Percentiles rank a stretch among this genome's conserved stretches.
These are phyloP conservation scores for Sinocyclocheilus maitianheensis DNA, from an alignment of 2,113 vertebrate species.

Conservation along the genomic window DNA sequence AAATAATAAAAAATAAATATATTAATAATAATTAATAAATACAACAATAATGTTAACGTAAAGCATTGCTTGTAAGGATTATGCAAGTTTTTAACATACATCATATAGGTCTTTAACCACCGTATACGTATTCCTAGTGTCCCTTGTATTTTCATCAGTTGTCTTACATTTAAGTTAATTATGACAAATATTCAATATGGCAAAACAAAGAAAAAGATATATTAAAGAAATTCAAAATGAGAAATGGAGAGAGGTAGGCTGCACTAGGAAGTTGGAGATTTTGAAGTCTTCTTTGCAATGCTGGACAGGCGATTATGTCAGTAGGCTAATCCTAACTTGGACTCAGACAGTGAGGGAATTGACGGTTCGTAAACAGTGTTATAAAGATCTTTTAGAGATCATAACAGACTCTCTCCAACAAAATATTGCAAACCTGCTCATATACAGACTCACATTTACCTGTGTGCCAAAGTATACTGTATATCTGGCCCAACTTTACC, in stretches of 20 bases:
- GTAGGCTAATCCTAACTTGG: slow-evolving; percentile 74
- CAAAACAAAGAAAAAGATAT: not conserved
- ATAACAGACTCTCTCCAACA: not conserved
- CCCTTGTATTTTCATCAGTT: not conserved
- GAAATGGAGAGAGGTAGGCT: not conserved
- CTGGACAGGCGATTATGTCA: slow-evolving; percentile 75
- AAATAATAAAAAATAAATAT: too few relatives aligned
- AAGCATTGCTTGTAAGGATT: not conserved
- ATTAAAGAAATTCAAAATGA: slow-evolving; percentile 47
- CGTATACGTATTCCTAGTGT: not conserved
- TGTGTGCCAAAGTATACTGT: not conserved
- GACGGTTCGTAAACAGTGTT: slow-evolving; percentile 54
- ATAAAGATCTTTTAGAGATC: slow-evolving; percentile 53
- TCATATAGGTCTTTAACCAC: too few relatives aligned
- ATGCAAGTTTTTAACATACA: too few relatives aligned
- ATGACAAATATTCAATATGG: not conserved
- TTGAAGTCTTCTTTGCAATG: slow-evolving; percentile 75
- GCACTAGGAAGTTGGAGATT: slow-evolving; percentile 61
- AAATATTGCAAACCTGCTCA: slow-evolving; percentile 22
- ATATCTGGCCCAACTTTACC: not conserved
- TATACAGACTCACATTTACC: slow-evolving; percentile 17
- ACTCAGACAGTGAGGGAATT: slow-evolving; percentile 65
- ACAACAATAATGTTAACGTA: not conserved
- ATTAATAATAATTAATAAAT: too few relatives aligned
- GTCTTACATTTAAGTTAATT: not conserved